phyloP scores from a whole-genome alignment of 2,888 invertebrate species.

The Eupeodes luniger region DNA sequence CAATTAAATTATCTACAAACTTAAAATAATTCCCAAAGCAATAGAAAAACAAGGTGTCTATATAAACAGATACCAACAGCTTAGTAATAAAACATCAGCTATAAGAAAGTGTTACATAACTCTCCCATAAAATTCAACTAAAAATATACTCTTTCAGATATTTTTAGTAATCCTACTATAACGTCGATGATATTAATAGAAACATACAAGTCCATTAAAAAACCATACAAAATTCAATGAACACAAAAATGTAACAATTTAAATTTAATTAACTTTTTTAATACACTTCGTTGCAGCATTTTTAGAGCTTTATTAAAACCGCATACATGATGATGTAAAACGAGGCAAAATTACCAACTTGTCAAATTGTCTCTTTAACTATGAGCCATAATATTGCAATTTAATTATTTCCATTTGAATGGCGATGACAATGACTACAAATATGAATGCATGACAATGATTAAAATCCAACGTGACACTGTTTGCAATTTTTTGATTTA shows the following conservation, averaged over 20 bases:
- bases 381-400: slow-evolving; percentile 28
- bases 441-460: slow-evolving; percentile 9
- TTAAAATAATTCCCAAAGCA: too few species aligned
- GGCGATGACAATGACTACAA: slow-evolving; percentile 15
- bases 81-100: too few species aligned
- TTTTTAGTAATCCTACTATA: too few species aligned
- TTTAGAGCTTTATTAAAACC: background rate
- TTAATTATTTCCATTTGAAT: slow-evolving; percentile 56
- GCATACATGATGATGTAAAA: background rate
- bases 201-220: background rate
- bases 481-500: background rate
- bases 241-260: slow-evolving; percentile 1
- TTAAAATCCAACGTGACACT: slow-evolving; percentile 33
- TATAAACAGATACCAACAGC: too few species aligned
- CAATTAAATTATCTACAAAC: too few species aligned
- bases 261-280: background rate
- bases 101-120: too few species aligned
- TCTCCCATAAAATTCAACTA: too few species aligned
- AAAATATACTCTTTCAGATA: too few species aligned
- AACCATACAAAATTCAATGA: slow-evolving; percentile 3
- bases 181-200: background rate
- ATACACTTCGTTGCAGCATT: background rate
- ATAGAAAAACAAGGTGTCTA: too few species aligned
- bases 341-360: slow-evolving; percentile 32
- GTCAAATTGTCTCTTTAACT: slow-evolving; percentile 30